These are phyloP conservation scores for Percina caprodes DNA, from an alignment of 2,113 vertebrate species.

Conservation along the genomic window DNA sequence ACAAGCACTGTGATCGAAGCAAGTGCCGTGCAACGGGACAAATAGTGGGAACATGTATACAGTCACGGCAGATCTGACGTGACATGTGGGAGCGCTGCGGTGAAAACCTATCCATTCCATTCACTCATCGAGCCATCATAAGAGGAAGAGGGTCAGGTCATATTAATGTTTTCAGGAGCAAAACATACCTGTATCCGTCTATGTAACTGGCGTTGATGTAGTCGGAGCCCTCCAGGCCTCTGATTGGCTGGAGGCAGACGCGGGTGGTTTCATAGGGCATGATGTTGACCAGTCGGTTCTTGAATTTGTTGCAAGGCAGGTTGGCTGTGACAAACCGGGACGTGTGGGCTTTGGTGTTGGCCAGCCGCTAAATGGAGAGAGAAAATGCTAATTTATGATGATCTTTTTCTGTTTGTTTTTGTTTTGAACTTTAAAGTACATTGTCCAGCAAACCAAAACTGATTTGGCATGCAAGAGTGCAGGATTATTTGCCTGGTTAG, in stretches of 20 bases:
- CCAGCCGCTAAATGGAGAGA: constrained; percentile 87
- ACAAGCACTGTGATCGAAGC: constrained; percentile 35
- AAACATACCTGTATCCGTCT: constrained; percentile 93
- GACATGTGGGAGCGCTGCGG: constrained; percentile 63
- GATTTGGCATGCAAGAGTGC: constrained; percentile 5
- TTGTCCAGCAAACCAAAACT: constrained; percentile 1
- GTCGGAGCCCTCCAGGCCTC: constrained; percentile 96
- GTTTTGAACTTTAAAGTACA: not conserved
- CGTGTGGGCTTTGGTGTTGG: constrained; percentile 98
- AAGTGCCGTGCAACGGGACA: constrained; percentile 24
- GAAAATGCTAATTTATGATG: constrained; percentile 1
- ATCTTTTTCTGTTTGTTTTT: not conserved
- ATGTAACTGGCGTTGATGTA: constrained; percentile 99
- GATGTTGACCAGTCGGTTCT: constrained; percentile 99
- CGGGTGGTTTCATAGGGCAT: constrained; percentile 98
- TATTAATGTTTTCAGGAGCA: constrained; percentile 46
- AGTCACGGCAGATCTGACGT: constrained; percentile 63
- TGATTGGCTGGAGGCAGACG: constrained; percentile 97
- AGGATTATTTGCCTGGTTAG: constrained; percentile 10
- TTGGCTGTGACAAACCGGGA: constrained; percentile 98
- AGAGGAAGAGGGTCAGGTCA: constrained; percentile 57
- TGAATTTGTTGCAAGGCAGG: constrained; percentile 99
- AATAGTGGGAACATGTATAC: constrained; percentile 42
- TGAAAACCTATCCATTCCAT: constrained; percentile 66
- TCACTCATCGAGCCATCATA: constrained; percentile 65